phyloP scores from a whole-genome alignment of 35 echinoderm and acorn worm species.

The Lytechinus variegatus region DNA sequence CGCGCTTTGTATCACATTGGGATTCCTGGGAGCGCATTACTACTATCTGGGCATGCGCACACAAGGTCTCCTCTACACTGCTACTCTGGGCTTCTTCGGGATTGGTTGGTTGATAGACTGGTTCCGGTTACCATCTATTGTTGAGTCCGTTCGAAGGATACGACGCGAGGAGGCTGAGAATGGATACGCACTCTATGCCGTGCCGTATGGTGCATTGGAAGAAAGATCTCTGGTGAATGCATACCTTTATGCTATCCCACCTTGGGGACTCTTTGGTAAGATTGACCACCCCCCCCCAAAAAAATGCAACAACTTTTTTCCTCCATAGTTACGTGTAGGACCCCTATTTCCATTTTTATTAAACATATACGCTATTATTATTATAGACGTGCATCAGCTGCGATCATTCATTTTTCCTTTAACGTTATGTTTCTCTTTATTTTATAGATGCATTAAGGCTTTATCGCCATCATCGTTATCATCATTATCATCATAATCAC shows the following conservation, averaged over 20 bases:
- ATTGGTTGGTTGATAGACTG: slow-evolving; percentile 65
- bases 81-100: slow-evolving; percentile 59
- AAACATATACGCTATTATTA: neutral
- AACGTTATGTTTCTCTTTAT: neutral
- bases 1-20: slow-evolving; percentile 32
- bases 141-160: slow-evolving; percentile 7
- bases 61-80: slow-evolving; percentile 56
- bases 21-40: slow-evolving; percentile 62
- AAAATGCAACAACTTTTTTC: too few relatives aligned
- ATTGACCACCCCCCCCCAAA: neutral
- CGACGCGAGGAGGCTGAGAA: slow-evolving; percentile 23
- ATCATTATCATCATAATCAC: neutral
- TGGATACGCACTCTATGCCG: slow-evolving; percentile 26
- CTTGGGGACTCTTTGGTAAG: slow-evolving; percentile 44
- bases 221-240: slow-evolving; percentile 8
- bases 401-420: neutral
- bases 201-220: neutral
- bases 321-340: neutral
- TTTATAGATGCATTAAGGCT: neutral
- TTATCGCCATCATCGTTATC: neutral
- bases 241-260: slow-evolving; percentile 34
- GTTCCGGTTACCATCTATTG: slow-evolving; percentile 64
- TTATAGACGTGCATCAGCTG: neutral
- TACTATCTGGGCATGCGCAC: slow-evolving; percentile 63
- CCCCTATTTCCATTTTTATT: neutral